These are phyloP conservation scores for Raja brachyura DNA, from an alignment of 2,113 vertebrate genomes.

Conservation along the genomic window DNA sequence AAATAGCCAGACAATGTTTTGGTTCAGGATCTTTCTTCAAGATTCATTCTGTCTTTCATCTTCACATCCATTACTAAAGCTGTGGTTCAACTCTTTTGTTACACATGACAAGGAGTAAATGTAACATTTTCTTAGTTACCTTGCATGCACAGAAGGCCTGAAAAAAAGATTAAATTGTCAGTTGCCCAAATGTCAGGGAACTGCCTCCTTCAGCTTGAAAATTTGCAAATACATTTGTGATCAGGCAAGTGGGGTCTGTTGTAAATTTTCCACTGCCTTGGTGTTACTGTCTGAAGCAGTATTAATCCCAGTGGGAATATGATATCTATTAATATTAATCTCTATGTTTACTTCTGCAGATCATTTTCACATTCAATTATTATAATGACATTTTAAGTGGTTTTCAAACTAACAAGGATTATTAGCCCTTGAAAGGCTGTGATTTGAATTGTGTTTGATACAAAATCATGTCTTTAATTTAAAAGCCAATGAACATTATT, in stretches of 20 bases:
- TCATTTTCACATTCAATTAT: background rate
- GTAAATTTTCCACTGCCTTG: background rate
- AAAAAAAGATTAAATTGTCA: background rate
- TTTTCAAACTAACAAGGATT: background rate
- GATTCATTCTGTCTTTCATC: too few species aligned
- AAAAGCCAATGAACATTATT: background rate
- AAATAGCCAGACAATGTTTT: too few species aligned
- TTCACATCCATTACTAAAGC: background rate
- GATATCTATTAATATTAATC: background rate
- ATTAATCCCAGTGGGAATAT: background rate
- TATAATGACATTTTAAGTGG: background rate
- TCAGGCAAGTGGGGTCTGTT: background rate
- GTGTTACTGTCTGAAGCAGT: background rate
- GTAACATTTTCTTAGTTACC: background rate
- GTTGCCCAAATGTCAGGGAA: background rate
- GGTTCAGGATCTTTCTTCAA: too few species aligned
- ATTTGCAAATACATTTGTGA: background rate
- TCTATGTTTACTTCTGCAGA: background rate
- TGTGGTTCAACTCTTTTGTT: background rate
- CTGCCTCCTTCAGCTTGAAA: background rate
- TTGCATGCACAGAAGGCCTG: background rate
- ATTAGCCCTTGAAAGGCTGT: background rate
- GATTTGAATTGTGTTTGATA: background rate
- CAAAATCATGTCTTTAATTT: background rate
- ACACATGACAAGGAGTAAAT: background rate